Evolutionary conservation across 2,113 vertebrate genomes (phyloP).

Genomic region (Oxygymnocypris stewartii): DNA sequence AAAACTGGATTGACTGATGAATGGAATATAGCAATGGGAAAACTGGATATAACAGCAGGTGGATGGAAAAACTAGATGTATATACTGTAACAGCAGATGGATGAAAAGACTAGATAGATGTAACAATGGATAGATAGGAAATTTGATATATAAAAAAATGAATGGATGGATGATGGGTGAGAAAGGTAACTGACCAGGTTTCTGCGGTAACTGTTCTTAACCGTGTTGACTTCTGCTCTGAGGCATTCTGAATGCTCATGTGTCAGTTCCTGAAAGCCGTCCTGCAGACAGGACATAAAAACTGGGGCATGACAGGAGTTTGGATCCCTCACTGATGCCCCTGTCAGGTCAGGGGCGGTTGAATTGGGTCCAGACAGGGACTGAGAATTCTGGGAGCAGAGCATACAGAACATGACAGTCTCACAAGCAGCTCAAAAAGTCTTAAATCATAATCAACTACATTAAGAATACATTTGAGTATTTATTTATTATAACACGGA

Average conservation of each 20-base stretch:
- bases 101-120: neutral
- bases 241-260: conserved; percentile 83
- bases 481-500: neutral
- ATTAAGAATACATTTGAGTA: neutral
- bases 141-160: neutral
- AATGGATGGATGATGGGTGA: neutral
- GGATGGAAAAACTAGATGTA: too few relatives aligned
- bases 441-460: neutral
- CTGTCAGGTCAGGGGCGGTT: conserved; percentile 74
- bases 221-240: conserved; percentile 75
- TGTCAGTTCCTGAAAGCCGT: conserved; percentile 82
- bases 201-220: conserved; percentile 81
- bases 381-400: conserved; percentile 79
- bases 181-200: conserved; percentile 72
- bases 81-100: neutral
- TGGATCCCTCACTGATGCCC: conserved; percentile 71
- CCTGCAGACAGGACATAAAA: conserved; percentile 80
- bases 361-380: conserved; percentile 84
- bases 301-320: conserved; percentile 66
- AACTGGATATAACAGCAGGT: too few relatives aligned
- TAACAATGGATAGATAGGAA: neutral
- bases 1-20: neutral
- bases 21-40: too few relatives aligned
- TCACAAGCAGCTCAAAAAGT: neutral
- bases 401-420: neutral